phyloP scores from a whole-genome alignment of 2,888 invertebrate species.

The Nymphalis c-album region DNA sequence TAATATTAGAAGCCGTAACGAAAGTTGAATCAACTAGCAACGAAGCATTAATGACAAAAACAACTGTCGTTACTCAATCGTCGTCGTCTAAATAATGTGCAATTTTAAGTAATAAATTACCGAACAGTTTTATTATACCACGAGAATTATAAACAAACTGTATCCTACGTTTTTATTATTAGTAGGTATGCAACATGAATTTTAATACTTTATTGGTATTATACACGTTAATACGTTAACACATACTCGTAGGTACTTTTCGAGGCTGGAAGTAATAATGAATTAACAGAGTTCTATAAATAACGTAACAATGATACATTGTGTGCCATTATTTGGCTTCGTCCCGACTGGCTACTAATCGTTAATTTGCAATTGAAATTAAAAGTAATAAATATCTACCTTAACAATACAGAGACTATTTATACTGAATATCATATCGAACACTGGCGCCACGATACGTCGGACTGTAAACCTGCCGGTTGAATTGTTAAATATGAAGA shows the following conservation, averaged over 20 bases:
- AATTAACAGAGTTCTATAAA: constrained; percentile 25
- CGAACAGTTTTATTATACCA: too few species aligned
- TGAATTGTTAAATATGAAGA: too few species aligned
- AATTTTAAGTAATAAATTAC: too few species aligned
- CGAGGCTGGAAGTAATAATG: constrained; percentile 24
- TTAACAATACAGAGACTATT: not conserved
- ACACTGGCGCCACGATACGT: not conserved
- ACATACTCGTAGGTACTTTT: not conserved
- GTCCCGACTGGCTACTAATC: constrained; percentile 20
- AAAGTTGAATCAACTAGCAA: not conserved
- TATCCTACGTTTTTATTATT: not conserved
- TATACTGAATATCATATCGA: not conserved
- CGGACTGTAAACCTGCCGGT: not conserved
- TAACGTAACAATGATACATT: constrained; percentile 32
- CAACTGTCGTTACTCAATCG: not conserved
- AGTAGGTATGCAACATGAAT: not conserved
- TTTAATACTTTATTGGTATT: not conserved
- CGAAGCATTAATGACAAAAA: not conserved
- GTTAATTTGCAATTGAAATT: constrained; percentile 32
- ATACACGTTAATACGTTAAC: constrained; percentile 11
- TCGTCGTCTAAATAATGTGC: too few species aligned
- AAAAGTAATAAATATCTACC: constrained; percentile 12
- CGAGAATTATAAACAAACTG: not conserved
- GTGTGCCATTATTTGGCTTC: constrained; percentile 26
- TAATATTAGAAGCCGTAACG: constrained; percentile 7